phyloP scores from a whole-genome alignment of 1,140 invertebrate species.

The Solen grandis region DNA sequence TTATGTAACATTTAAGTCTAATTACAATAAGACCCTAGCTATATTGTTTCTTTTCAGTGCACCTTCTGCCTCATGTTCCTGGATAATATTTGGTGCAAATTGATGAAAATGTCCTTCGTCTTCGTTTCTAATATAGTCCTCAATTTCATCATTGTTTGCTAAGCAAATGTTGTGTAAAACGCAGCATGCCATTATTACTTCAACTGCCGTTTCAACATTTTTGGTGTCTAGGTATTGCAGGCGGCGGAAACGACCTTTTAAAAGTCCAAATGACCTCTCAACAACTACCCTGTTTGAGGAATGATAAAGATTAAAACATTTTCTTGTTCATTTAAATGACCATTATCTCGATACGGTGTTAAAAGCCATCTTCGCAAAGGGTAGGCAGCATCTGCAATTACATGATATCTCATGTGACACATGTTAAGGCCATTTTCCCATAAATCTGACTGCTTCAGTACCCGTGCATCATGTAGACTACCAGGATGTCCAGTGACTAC shows the following conservation, averaged over 20 bases:
- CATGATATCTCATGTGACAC: constrained; percentile 35
- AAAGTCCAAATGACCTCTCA: constrained; percentile 69
- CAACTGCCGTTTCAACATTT: constrained; percentile 66
- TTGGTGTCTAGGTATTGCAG: constrained; percentile 66
- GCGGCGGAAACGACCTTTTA: constrained; percentile 74
- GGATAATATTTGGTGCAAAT: not conserved
- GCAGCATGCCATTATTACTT: constrained; percentile 62
- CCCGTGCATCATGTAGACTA: constrained; percentile 55
- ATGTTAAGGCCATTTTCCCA: constrained; percentile 40
- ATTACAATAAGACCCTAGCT: not conserved
- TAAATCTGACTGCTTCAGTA: constrained; percentile 58
- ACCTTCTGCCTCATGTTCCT: not conserved
- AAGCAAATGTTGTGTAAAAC: constrained; percentile 78
- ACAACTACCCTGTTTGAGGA: constrained; percentile 67
- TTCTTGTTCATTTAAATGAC: constrained; percentile 67
- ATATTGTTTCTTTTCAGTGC: not conserved
- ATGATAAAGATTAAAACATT: constrained; percentile 67
- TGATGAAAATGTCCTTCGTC: not conserved
- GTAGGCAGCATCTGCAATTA: constrained; percentile 59
- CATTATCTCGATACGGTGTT: constrained; percentile 59
- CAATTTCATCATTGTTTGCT: constrained; percentile 26
- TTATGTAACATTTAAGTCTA: not conserved
- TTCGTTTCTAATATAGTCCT: constrained; percentile 29
- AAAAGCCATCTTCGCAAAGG: constrained; percentile 53
- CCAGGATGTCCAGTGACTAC: constrained; percentile 53